Evolutionary conservation across 2,888 invertebrate genomes (phyloP), one percentile per base, ranked within the genome.

Genomic region (Torymus auratus): DNA sequence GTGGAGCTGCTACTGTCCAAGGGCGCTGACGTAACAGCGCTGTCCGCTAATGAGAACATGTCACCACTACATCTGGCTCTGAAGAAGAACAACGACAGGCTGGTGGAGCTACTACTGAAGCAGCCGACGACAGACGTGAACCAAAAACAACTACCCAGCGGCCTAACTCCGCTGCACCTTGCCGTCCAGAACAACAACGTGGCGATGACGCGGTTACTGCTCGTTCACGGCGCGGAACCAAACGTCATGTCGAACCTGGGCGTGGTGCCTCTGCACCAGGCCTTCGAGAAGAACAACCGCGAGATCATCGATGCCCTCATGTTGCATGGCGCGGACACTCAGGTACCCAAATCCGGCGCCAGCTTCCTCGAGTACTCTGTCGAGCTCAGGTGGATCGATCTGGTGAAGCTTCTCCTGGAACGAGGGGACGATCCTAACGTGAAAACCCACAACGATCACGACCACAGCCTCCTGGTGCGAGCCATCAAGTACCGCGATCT

Each of bases 401-500:
- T 72, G 5, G 55, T 14, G 17, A 14, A 17, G 5, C 23, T 5
- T 0, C 52, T 72, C 2, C 67, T 78, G 4, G 28, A 65, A 11
- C n/a, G 2, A 12, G 72, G 72, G 14, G 58, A 52, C 14, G 53
- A 65, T 1, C 28, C 41, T 1, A 53, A 72, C 13, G 4, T 14
- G 20, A 41, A 10, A 41, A 2, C 12, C 17, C 11, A 15, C 15
- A n/a, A 7, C 11, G 53, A 50, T 7, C 62, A 50, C 1, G 12
- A 12, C 17, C 12, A 82, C 74, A 82, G 85, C 28, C 84, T 92
- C 86, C 94, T 94, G 85, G 94, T 94, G 88, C 41, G 41, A 1
- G 94, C 92, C 0, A 93, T 94, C 7, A 93, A 93, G 86, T 93
- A 92, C 0, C 88, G 91, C 0, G 88, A 91, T 64, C 83, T 92